These are phyloP conservation scores for Syngnathus typhle DNA, from an alignment of 2,113 vertebrate species.

Conservation along the genomic window DNA sequence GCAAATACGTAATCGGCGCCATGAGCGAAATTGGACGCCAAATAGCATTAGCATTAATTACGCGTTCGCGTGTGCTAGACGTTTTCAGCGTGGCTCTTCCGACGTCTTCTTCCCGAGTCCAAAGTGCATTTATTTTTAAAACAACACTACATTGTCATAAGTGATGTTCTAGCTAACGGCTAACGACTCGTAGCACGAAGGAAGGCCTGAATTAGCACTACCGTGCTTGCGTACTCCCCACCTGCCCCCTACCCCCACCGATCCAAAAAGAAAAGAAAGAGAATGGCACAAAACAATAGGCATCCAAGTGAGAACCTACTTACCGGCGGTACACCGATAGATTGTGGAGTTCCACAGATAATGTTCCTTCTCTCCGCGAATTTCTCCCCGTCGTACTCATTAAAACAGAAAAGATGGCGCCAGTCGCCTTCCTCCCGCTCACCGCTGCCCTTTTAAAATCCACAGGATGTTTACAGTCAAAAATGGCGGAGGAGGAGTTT, in stretches of 20 bases:
- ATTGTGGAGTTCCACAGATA: slow-evolving; percentile 40
- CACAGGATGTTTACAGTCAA: slow-evolving; percentile 77
- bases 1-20: slow-evolving; percentile 50
- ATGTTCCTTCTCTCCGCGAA: slow-evolving; percentile 64
- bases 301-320: slow-evolving; percentile 24
- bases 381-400: slow-evolving; percentile 71
- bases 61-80: too few species aligned
- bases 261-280: neutral
- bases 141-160: slow-evolving; percentile 21
- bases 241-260: too few species aligned
- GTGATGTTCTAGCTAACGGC: slow-evolving; percentile 43
- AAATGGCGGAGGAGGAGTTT: slow-evolving; percentile 65
- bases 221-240: slow-evolving; percentile 20
- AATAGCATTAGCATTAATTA: slow-evolving; percentile 40
- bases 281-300: neutral
- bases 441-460: slow-evolving; percentile 71
- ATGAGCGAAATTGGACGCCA: slow-evolving; percentile 48
- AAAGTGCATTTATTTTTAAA: neutral
- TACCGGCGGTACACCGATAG: slow-evolving; percentile 37
- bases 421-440: slow-evolving; percentile 73
- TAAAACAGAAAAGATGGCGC: slow-evolving; percentile 77
- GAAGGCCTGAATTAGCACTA: slow-evolving; percentile 48
- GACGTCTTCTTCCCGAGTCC: neutral
- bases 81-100: neutral
- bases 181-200: slow-evolving; percentile 49